Evolutionary conservation across 2,888 invertebrate species (phyloP), one percentile per base, ranked within the genome.

Genomic region (Lasioglossum leucozonium): DNA sequence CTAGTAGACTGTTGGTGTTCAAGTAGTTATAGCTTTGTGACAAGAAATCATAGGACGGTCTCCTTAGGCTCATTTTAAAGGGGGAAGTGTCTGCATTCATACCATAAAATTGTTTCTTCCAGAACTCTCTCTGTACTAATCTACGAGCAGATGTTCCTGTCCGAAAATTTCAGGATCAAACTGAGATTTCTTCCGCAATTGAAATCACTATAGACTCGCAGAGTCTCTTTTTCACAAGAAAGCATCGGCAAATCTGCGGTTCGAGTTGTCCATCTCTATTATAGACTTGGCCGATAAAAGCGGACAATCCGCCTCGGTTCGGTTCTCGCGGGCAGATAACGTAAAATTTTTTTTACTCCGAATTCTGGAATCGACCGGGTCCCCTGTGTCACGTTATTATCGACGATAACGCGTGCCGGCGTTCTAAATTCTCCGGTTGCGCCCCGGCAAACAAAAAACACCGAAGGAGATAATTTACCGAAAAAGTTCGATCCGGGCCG

Each of bases 401-500:
- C 18, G 65, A 18, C 62, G 62, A 62, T 34, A 62, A 62, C 65
- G 26, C 58, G 26, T 26, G 58, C 11, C 55, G 26, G 58, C 5
- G 58, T 58, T 26, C 58, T 26, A 58, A 26, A 58, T 58, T 58
- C 13, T 51, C 51, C 58, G 4, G 58, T 13, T 4, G 26, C 58
- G 4, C n/a, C 51, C 10, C 58, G 4, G 26, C 26, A 26, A 67
- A 22, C 30, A 67, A 67, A 34, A 67, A 67, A 67, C 37, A 37
- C 67, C 37, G 34, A 2, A 6, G 8, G 37, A 34, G 67, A 62
- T 37, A 67, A 67, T 67, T 67, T 34, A 67, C 18, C 67, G 2
- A 51, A 62, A 8, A 37, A 16, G 34, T 73, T n/a, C 51, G 71
- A 78, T 81, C 37, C 37, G 47, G 26, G 26, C 62, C 30, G 8